phyloP scores from a whole-genome alignment of 2,113 vertebrate genomes.

The Catharus bicknelli region DNA sequence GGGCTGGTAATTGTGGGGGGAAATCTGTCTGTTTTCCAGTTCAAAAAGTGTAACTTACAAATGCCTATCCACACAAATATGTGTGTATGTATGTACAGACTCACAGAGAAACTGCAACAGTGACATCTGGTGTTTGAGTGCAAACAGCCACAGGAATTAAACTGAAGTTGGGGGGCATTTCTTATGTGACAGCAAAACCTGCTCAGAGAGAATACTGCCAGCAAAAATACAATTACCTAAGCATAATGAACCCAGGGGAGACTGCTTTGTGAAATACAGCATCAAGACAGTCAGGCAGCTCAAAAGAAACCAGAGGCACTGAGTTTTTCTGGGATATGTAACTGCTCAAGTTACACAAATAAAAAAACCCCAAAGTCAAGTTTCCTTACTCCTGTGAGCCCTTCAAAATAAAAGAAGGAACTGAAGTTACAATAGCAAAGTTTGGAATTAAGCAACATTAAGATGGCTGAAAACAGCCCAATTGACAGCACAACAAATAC shows the following conservation, averaged over 20 bases:
- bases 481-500: neutral
- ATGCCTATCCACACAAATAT: neutral
- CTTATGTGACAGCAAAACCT: neutral
- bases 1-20: neutral
- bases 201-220: neutral
- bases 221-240: neutral
- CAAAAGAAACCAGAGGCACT: neutral
- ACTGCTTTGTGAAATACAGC: neutral
- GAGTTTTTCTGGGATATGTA: neutral
- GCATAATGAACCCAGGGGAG: neutral
- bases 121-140: conserved; percentile 70
- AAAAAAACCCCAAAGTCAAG: neutral
- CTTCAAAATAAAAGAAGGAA: neutral
- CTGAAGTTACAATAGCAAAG: neutral
- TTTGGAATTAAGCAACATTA: neutral
- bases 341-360: neutral
- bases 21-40: neutral
- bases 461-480: neutral
- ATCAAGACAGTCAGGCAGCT: neutral
- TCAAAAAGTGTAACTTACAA: neutral
- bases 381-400: neutral
- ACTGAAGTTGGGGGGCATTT: neutral
- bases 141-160: neutral
- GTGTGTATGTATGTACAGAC: neutral
- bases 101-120: conserved; percentile 36